Conservation (phyloP, 2,113 vertebrate species). For the Burhinus oedicnemus region DNA sequence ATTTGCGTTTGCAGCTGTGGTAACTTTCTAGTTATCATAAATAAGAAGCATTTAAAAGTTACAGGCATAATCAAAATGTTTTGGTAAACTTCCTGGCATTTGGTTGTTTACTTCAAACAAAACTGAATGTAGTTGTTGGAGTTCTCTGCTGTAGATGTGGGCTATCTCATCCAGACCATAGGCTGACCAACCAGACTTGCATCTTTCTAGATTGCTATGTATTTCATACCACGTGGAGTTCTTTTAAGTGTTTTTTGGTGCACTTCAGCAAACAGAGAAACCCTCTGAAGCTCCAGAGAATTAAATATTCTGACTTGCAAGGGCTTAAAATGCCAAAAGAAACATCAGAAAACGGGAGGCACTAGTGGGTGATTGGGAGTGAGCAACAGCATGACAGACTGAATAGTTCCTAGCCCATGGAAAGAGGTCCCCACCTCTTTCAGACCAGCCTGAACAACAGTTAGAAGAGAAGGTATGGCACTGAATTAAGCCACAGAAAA, state of each 20-base stretch:
- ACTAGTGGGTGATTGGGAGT: background rate
- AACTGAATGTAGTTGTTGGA: background rate
- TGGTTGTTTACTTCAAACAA: background rate
- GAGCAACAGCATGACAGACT: background rate
- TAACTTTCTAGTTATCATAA: background rate
- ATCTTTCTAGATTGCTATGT: background rate
- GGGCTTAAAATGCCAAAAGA: background rate
- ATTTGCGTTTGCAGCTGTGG: background rate
- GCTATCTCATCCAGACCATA: background rate
- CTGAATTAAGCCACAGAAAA: background rate
- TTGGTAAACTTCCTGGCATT: background rate
- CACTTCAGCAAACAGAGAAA: background rate
- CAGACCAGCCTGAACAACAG: background rate
- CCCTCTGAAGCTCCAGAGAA: background rate
- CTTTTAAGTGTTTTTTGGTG: background rate
- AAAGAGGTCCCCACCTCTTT: background rate
- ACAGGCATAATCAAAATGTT: background rate
- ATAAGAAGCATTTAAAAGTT: background rate
- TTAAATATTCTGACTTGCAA: background rate
- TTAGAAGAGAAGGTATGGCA: background rate
- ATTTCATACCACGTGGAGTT: background rate
- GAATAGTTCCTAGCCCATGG: background rate
- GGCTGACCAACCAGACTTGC: background rate
- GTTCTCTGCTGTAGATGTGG: background rate
- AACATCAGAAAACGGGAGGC: background rate